phyloP scores from a whole-genome alignment of 2,888 invertebrate species.

The Thysanoteuthis rhombus region DNA sequence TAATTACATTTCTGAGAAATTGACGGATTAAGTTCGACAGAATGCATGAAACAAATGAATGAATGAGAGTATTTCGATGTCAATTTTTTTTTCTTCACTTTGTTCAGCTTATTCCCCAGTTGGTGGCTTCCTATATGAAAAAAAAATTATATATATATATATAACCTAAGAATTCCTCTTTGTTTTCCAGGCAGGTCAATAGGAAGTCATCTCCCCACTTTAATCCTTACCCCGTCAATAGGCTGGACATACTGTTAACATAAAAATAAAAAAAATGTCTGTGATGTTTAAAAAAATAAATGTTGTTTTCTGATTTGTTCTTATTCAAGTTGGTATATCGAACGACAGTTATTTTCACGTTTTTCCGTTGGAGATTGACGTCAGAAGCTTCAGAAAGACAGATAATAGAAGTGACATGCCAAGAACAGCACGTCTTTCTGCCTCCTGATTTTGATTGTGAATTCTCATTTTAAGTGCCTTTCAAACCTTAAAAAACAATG shows the following conservation, averaged over 20 bases:
- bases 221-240: background rate
- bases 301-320: background rate
- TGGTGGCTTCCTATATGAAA: background rate
- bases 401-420: too few relatives aligned
- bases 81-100: background rate
- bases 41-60: background rate
- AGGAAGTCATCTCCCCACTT: background rate
- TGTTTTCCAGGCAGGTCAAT: background rate
- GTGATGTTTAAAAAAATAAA: background rate
- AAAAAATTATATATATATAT: too few relatives aligned
- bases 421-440: too few relatives aligned
- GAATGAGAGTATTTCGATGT: background rate
- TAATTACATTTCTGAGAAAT: too few relatives aligned
- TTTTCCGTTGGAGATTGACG: too few relatives aligned
- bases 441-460: too few relatives aligned
- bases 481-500: too few relatives aligned
- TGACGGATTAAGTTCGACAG: too few relatives aligned
- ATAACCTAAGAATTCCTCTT: background rate
- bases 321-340: too few relatives aligned
- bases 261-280: background rate
- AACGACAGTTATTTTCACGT: too few relatives aligned
- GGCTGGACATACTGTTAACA: background rate
- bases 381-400: too few relatives aligned
- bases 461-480: too few relatives aligned
- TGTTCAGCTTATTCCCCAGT: background rate